Base-by-base conservation (phyloP, 2,113 vertebrate genomes). In the Terrapene triunguis region DNA sequence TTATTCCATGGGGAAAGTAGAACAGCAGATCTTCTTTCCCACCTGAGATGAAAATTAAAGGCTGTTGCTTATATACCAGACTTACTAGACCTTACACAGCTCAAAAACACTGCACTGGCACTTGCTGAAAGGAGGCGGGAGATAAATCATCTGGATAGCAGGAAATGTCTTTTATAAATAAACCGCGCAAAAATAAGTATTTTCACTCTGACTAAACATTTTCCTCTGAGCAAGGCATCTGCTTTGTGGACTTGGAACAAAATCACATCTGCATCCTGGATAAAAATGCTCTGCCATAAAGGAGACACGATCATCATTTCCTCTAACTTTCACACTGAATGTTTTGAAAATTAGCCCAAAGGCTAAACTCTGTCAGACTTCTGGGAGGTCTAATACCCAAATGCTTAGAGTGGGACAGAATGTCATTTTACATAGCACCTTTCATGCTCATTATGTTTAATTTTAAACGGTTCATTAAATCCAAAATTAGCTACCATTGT, bases 201-300 rank as follows among this genome's bases (percentile, higher is more conserved):
- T 96, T 92, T 96, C 97, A 91, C 84, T 59, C 96, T 97, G 92
- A 96, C 93, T 96, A 97, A 98, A 97, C 97, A 96, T 93, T 97
- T 87, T 55, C 89, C 93, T 96, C 82, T 92, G 87, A 95, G 96
- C 1, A 38, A 93, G 92, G 96, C 97, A 94, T 94, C 95, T 95
- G 95, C 94, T 97, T 93, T 93, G 57, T 97, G 92, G 88, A 96
- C 81, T 2, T 0, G 72, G 91, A 94, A 91, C 96, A 97, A 95
- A 94, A 92, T 94, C 88, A 88, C 93, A 87, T 13, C 80, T 8
- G 0, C 76, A 55, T 89, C 96, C 91, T 59, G 65, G 90, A 84
- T 85, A 82, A n/a, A 96, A 97, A 83, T 82, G 85, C 50, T 95
- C 44, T 25, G 65, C 83, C 57, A 24, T 55, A 42, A 89, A 84